Base-by-base conservation (phyloP, 2,888 invertebrate species). In the Rhamnusium bicolor region DNA sequence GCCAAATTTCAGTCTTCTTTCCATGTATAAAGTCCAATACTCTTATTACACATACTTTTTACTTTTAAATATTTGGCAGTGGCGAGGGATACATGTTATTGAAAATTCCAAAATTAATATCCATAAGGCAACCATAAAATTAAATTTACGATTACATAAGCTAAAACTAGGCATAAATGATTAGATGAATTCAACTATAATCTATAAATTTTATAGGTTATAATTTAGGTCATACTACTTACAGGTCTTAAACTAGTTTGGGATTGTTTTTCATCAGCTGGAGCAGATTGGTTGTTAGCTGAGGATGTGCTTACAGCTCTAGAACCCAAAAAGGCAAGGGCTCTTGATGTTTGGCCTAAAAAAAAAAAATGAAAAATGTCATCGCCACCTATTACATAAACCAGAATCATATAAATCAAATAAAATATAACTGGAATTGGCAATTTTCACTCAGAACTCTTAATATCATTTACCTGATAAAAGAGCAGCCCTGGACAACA, bases 401-500 rank as follows among this genome's bases (percentile, higher is more conserved):
- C 80, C 18, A 71, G 16, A 1, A 1, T 18, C 12, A 1, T 12
- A 40, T 40, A 40, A 12, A 40, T 40, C 2, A 32, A 32, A 32
- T 12, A 32, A 10, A 32, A 40, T 40, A n/a, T 40, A 32, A 32
- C 12, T 2, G 10, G 12, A 0, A 51, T 51, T 16, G 3, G n/a
- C 10, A 1, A 19, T 12, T 10, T 51, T 19, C 10, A 51, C 10
- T 8, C n/a, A 51, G 10, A 1, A 16, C 7, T 16, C 1, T 49
- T 19, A 32, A 49, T 58, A 60, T 72, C 75, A 74, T 89, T 87
- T 91, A 93, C 93, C 92, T 90, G 92, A 90, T 87, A 92, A 91
- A 88, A 92, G 89, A 88, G 92, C 91, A 87, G 91, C 90, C 85
- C 93, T 92, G 82, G 93, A 93, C 86, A 93, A 89, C 93, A 93